A percentile compares a stretch with the other conserved stretches of the same genome.
These are phyloP conservation scores for Ispidina picta DNA, from an alignment of 2,797 vertebrate species.

Conservation along the genomic window DNA sequence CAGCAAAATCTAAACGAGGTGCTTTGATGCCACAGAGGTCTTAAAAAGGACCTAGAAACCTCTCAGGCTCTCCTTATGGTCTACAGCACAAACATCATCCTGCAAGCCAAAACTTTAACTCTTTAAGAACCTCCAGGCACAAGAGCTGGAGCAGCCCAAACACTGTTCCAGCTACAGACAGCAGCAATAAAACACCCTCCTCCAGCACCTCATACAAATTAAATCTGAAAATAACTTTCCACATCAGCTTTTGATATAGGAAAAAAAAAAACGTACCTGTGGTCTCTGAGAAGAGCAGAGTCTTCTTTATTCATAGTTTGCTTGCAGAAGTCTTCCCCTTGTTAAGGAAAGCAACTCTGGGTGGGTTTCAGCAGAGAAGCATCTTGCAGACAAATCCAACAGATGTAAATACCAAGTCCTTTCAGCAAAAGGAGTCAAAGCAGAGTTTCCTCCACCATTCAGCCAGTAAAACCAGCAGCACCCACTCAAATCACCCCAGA, in stretches of 20 bases:
- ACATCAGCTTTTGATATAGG: fast-evolving
- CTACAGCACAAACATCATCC: not conserved
- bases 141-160: not conserved
- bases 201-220: not conserved
- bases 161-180: not conserved
- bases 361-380: not conserved
- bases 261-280: not conserved
- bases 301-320: not conserved
- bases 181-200: not conserved
- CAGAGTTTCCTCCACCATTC: not conserved
- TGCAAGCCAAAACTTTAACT: not conserved
- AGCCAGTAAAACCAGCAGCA: fast-evolving
- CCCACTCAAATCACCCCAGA: too few species aligned
- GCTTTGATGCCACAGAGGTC: not conserved
- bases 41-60: not conserved
- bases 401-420: fast-evolving
- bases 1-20: not conserved
- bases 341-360: fast-evolving
- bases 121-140: not conserved
- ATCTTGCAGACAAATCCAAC: not conserved
- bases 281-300: not conserved
- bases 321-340: not conserved
- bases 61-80: not conserved
- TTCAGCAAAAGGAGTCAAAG: not conserved
- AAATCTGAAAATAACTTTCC: not conserved